phyloP scores from a whole-genome alignment of 2,888 invertebrate species.

The Tinea semifulvella region DNA sequence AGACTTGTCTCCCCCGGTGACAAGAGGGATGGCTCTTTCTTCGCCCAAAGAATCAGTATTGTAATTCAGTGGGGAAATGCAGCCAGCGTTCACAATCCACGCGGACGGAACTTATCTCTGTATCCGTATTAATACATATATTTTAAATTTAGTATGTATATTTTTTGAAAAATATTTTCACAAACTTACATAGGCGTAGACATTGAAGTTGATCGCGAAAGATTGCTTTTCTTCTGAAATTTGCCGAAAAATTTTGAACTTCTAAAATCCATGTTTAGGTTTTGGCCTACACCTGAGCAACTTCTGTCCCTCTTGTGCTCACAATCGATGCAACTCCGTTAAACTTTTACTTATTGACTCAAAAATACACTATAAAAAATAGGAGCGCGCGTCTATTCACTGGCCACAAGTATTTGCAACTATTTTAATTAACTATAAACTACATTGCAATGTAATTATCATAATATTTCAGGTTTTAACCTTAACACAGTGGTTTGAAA shows the following conservation, averaged over 20 bases:
- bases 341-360: not conserved
- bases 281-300: too few species aligned
- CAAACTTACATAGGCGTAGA: constrained; percentile 50
- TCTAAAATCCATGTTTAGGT: constrained; percentile 52
- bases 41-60: too few species aligned
- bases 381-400: constrained; percentile 47
- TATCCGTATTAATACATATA: too few species aligned
- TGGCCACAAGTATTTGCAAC: constrained; percentile 40
- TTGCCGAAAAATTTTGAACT: constrained; percentile 29
- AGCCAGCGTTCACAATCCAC: too few species aligned
- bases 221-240: constrained; percentile 30
- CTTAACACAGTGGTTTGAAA: constrained; percentile 46
- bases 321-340: too few species aligned
- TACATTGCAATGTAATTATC: constrained; percentile 58
- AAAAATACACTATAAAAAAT: constrained; percentile 14
- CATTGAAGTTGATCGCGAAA: constrained; percentile 45
- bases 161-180: too few species aligned
- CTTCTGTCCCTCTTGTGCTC: too few species aligned
- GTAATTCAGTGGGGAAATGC: too few species aligned
- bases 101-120: too few species aligned
- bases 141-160: too few species aligned
- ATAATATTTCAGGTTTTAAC: constrained; percentile 63
- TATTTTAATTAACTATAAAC: constrained; percentile 48
- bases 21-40: too few species aligned
- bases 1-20: too few species aligned